Conservation (phyloP, 1,140 invertebrate species). For the Penaeus japonicus region DNA sequence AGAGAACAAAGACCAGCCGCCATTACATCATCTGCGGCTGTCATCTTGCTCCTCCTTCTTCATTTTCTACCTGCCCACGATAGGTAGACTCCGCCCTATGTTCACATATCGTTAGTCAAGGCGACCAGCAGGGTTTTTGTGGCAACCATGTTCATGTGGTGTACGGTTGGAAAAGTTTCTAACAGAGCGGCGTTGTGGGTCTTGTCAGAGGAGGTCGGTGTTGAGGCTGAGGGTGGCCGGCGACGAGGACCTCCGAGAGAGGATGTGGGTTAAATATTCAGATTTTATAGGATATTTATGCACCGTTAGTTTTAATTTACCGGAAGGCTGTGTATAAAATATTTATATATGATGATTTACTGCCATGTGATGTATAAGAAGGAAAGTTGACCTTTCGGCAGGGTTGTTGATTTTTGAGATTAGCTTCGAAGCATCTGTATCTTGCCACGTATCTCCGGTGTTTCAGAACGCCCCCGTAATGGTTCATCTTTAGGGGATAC, state of each 20-base stretch:
- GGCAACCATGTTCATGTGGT: slow-evolving; percentile 36
- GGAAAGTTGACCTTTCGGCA: background rate
- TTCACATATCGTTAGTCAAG: slow-evolving; percentile 56
- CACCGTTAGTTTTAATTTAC: slow-evolving; percentile 42
- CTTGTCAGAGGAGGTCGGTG: too few species aligned
- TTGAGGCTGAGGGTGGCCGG: too few species aligned
- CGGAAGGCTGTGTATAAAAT: slow-evolving; percentile 24
- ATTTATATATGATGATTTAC: background rate
- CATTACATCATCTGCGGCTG: slow-evolving; percentile 55
- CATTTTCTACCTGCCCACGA: slow-evolving; percentile 56
- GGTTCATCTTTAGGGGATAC: too few species aligned
- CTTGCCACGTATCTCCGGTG: too few species aligned
- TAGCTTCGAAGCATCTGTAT: too few species aligned
- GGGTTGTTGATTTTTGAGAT: background rate
- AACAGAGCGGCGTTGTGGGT: background rate
- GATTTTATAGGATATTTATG: slow-evolving; percentile 48
- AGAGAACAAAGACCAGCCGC: slow-evolving; percentile 51
- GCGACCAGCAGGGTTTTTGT: slow-evolving; percentile 45
- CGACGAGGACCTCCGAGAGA: too few species aligned
- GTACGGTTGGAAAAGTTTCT: background rate
- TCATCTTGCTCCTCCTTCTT: slow-evolving; percentile 55
- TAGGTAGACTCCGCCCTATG: slow-evolving; percentile 55
- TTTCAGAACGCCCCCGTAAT: too few species aligned
- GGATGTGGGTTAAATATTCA: slow-evolving; percentile 17
- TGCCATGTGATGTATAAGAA: background rate